phyloP scores from a whole-genome alignment of 1,140 invertebrate species.

The Geopemphigus sp. region DNA sequence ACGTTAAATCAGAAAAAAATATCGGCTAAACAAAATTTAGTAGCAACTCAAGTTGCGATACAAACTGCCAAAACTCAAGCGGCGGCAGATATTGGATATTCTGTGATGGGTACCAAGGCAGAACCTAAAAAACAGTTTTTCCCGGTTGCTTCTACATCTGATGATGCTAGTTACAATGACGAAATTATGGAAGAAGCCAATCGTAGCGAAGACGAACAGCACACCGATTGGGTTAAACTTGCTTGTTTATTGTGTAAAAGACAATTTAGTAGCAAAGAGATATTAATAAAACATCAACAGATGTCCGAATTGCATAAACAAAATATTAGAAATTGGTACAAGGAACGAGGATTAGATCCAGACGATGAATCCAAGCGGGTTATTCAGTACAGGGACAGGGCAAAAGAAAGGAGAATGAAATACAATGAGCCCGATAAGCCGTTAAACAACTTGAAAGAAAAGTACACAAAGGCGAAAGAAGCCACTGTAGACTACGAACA shows the following conservation, averaged over 20 bases:
- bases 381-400: slow-evolving; percentile 84
- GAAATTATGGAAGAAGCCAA: slow-evolving; percentile 77
- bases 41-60: slow-evolving; percentile 58
- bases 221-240: slow-evolving; percentile 84
- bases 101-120: slow-evolving; percentile 58
- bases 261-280: slow-evolving; percentile 86
- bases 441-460: slow-evolving; percentile 69
- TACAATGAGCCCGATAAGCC: slow-evolving; percentile 85
- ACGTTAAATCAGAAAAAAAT: slow-evolving; percentile 97
- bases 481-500: slow-evolving; percentile 63
- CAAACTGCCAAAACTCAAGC: slow-evolving; percentile 58
- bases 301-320: slow-evolving; percentile 94
- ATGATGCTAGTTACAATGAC: slow-evolving; percentile 46
- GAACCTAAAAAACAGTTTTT: slow-evolving; percentile 14
- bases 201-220: slow-evolving; percentile 61
- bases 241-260: slow-evolving; percentile 95
- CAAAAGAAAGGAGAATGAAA: slow-evolving; percentile 90
- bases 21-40: slow-evolving; percentile 67
- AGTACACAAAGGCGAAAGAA: slow-evolving; percentile 63
- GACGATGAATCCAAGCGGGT: slow-evolving; percentile 60
- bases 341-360: slow-evolving; percentile 60
- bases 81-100: slow-evolving; percentile 87
- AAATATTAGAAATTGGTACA: slow-evolving; percentile 74
- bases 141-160: slow-evolving; percentile 38
- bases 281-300: slow-evolving; percentile 85